Percentiles rank a stretch among this genome's conserved stretches.
phyloP scores from a whole-genome alignment of 2,113 vertebrate genomes.

The Lepidothrix coronata region DNA sequence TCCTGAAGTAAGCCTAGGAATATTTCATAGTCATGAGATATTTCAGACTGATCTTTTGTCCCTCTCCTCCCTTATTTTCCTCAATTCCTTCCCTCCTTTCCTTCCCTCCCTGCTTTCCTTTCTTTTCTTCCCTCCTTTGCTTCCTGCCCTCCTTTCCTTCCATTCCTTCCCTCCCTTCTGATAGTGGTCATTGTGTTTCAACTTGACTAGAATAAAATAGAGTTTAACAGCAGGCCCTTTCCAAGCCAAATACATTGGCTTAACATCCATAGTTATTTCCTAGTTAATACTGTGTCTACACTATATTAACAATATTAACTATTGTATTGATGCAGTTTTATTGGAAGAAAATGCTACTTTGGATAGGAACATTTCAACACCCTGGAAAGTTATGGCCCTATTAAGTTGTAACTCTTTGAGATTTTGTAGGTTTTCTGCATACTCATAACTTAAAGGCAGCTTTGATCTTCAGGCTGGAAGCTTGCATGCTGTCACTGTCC shows the following conservation, averaged over 20 bases:
- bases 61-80: neutral
- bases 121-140: neutral
- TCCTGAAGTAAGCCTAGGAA: neutral
- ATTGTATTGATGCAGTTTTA: neutral
- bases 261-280: neutral
- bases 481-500: neutral
- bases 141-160: neutral
- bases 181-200: neutral
- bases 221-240: neutral
- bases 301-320: neutral
- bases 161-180: neutral
- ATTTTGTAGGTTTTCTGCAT: neutral
- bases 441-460: neutral
- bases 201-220: neutral
- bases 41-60: neutral
- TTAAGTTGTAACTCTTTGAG: neutral
- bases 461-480: neutral
- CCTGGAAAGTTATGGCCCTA: neutral
- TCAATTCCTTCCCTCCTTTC: neutral
- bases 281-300: neutral
- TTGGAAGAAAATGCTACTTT: constrained; percentile 1
- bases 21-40: neutral
- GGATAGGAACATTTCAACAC: neutral
- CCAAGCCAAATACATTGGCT: neutral
- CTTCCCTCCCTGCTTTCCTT: neutral